phyloP scores from a whole-genome alignment of 2,113 vertebrate species.

The Muntiacus muntjak region DNA sequence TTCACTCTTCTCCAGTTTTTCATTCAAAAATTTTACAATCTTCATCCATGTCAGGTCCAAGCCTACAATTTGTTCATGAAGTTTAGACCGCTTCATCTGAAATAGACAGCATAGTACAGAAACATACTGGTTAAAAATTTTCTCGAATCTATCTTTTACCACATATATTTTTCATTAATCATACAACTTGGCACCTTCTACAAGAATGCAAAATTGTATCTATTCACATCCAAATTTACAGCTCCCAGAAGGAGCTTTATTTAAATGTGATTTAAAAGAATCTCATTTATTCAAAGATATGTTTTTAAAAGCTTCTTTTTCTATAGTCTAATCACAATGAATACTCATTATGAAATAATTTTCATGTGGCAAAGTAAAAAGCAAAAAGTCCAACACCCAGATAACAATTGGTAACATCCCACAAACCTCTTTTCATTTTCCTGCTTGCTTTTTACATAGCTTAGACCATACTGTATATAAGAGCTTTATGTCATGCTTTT shows the following conservation, averaged over 20 bases:
- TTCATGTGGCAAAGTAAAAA: neutral
- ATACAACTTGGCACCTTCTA: neutral
- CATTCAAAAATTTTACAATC: constrained; percentile 89
- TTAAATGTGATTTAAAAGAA: constrained; percentile 3
- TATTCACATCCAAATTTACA: neutral
- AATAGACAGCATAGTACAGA: constrained; percentile 45
- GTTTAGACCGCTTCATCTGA: constrained; percentile 91
- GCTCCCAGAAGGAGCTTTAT: neutral
- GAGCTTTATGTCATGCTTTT: neutral
- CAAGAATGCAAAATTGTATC: constrained; percentile 16
- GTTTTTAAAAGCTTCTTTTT: neutral
- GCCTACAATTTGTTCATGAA: constrained; percentile 85
- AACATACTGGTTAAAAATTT: constrained; percentile 16
- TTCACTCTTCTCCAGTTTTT: constrained; percentile 87
- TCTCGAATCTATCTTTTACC: neutral
- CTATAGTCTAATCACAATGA: neutral
- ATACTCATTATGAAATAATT: neutral
- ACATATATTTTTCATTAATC: constrained; percentile 15
- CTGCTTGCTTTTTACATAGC: neutral
- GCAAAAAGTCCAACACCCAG: neutral
- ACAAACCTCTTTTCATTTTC: neutral
- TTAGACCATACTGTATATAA: neutral
- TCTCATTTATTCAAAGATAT: neutral
- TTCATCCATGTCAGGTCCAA: constrained; percentile 93
- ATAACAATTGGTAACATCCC: neutral